phyloP scores from a whole-genome alignment of 2,797 vertebrate genomes.

The Gymnoscopelus microlampas region DNA sequence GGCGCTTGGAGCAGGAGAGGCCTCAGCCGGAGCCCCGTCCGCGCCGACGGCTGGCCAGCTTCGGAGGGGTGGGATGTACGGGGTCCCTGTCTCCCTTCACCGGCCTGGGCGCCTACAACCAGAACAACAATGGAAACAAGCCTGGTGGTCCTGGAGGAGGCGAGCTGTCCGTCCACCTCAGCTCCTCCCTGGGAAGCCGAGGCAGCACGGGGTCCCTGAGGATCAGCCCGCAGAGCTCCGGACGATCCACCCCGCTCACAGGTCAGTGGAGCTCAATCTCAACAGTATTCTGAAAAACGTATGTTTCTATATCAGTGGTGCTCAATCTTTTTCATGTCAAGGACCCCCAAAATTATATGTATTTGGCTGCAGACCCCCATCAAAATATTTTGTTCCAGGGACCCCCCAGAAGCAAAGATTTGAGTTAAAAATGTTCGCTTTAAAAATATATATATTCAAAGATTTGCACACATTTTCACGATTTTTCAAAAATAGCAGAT shows the following conservation, averaged over 20 bases:
- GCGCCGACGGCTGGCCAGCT: slow-evolving; percentile 91
- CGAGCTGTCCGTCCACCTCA: slow-evolving; percentile 74
- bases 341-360: too few relatives aligned
- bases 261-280: too few relatives aligned
- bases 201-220: slow-evolving; percentile 82
- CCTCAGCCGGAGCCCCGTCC: slow-evolving; percentile 75
- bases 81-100: slow-evolving; percentile 89
- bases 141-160: slow-evolving; percentile 55
- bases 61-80: slow-evolving; percentile 90
- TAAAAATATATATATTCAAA: too few relatives aligned
- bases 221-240: slow-evolving; percentile 90
- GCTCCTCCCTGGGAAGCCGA: slow-evolving; percentile 84
- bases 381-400: too few relatives aligned
- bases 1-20: slow-evolving; percentile 81
- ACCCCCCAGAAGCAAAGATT: too few relatives aligned
- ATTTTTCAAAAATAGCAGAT: too few relatives aligned
- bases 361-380: too few relatives aligned
- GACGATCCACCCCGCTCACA: slow-evolving; percentile 87
- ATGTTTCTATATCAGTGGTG: too few relatives aligned
- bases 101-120: slow-evolving; percentile 82
- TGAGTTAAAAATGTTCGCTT: too few relatives aligned
- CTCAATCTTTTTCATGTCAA: too few relatives aligned
- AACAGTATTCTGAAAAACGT: too few relatives aligned
- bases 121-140: slow-evolving; percentile 85
- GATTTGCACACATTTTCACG: too few relatives aligned